A percentile compares a stretch with the other conserved stretches of the same genome.
Evolutionary conservation across 2,888 invertebrate genomes (phyloP).

Genomic region (Mythimna vitellina): DNA sequence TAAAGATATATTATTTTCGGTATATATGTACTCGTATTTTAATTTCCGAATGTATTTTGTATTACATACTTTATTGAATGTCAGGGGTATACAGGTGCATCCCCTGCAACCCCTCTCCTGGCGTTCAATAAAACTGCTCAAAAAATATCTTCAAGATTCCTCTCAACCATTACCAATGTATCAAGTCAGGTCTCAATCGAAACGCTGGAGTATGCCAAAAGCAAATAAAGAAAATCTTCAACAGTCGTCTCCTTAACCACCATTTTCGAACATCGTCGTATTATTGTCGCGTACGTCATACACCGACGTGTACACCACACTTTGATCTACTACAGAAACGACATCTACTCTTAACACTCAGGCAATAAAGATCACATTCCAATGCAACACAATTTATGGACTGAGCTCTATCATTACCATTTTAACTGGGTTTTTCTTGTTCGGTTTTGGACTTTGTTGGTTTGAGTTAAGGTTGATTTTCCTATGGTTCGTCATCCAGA

Average conservation of each 20-base stretch:
- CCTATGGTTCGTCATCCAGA: slow-evolving; percentile 38
- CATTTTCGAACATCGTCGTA: slow-evolving; percentile 82
- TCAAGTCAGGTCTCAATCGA: background rate
- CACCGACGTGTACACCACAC: slow-evolving; percentile 76
- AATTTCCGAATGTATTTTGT: background rate
- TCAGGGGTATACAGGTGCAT: too few relatives aligned
- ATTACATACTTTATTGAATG: too few relatives aligned
- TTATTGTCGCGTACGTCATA: slow-evolving; percentile 85
- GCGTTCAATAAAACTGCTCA: background rate
- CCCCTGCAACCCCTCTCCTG: too few relatives aligned
- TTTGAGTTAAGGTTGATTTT: slow-evolving; percentile 60
- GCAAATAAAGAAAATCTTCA: slow-evolving; percentile 30
- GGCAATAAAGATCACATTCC: slow-evolving; percentile 71
- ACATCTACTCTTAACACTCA: slow-evolving; percentile 68
- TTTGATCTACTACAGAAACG: slow-evolving; percentile 79
- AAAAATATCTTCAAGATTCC: background rate
- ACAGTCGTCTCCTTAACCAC: slow-evolving; percentile 77
- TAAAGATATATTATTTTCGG: too few relatives aligned
- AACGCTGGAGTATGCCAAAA: background rate
- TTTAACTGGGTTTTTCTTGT: slow-evolving; percentile 54
- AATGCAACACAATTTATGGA: slow-evolving; percentile 67
- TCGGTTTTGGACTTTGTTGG: slow-evolving; percentile 59
- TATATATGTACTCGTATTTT: too few relatives aligned
- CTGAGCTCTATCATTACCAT: slow-evolving; percentile 74
- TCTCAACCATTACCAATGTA: background rate